A percentile compares a stretch with the other conserved stretches of the same genome.
phyloP scores from a whole-genome alignment of 1,140 invertebrate species.

The Dinoponera quadriceps region DNA sequence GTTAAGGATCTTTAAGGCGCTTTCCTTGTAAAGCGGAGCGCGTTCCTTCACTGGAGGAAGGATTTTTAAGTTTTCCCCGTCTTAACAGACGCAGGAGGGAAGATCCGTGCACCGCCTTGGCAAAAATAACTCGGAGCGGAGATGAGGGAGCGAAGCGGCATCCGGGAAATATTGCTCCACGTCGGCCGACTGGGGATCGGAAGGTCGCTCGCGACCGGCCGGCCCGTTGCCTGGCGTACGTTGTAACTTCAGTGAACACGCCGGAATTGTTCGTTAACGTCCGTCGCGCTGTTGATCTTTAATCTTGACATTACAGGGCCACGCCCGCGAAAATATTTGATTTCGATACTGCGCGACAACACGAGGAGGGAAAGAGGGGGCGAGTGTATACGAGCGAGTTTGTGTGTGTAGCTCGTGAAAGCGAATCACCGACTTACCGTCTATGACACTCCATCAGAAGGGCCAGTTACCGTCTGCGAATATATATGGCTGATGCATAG shows the following conservation, averaged over 20 bases:
- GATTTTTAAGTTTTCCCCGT: constrained; percentile 54
- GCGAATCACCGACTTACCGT: constrained; percentile 11
- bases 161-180: constrained; percentile 3
- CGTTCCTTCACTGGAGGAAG: background rate
- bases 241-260: constrained; percentile 6
- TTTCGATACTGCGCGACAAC: background rate
- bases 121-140: constrained; percentile 26
- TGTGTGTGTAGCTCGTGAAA: background rate
- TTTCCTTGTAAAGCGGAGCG: constrained; percentile 40
- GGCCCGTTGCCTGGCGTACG: no score
- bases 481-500: constrained; percentile 1
- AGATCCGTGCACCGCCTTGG: background rate
- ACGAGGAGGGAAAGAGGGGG: background rate
- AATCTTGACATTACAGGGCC: constrained; percentile 12
- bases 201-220: no score
- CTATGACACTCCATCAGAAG: background rate
- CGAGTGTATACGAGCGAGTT: no score
- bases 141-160: background rate
- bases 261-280: constrained; percentile 27
- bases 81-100: constrained; percentile 33
- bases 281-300: constrained; percentile 20
- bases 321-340: constrained; percentile 18
- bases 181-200: background rate
- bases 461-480: background rate
- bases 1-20: constrained; percentile 54